A percentile compares a stretch with the other conserved stretches of the same genome.
Evolutionary conservation across 2,888 invertebrate species (phyloP).

Genomic region (Parascotia fuliginaria): DNA sequence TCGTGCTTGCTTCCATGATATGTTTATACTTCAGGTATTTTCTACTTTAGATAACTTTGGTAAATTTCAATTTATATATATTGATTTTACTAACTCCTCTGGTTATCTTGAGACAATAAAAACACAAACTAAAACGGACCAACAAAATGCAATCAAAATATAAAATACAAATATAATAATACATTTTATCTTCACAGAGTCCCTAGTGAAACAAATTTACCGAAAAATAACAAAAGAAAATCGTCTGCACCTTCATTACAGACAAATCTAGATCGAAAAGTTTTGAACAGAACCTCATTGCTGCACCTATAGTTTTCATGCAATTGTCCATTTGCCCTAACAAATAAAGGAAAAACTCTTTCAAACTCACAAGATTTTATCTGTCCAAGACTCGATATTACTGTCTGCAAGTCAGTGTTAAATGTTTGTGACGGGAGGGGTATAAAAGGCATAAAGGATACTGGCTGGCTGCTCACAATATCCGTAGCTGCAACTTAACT

Average conservation of each 20-base stretch:
- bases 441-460: slow-evolving; percentile 55
- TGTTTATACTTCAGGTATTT: no score
- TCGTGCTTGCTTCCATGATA: no score
- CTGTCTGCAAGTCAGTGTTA: slow-evolving; percentile 69
- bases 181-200: neutral
- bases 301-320: slow-evolving; percentile 43
- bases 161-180: no score
- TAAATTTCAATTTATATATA: no score
- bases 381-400: slow-evolving; percentile 59
- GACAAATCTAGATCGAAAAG: slow-evolving; percentile 36
- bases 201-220: slow-evolving; percentile 7
- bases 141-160: slow-evolving; percentile 12
- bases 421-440: slow-evolving; percentile 62
- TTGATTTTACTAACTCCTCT: no score
- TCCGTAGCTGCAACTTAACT: slow-evolving; percentile 53
- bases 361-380: slow-evolving; percentile 60
- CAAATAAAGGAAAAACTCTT: slow-evolving; percentile 50
- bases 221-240: slow-evolving; percentile 22
- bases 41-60: no score
- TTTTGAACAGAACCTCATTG: slow-evolving; percentile 38
- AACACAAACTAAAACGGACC: neutral
- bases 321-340: slow-evolving; percentile 47
- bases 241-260: slow-evolving; percentile 30
- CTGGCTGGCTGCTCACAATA: slow-evolving; percentile 50
- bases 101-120: neutral